Conservation (phyloP, 2,797 vertebrate genomes). For the Lagorchestes hirsutus region DNA sequence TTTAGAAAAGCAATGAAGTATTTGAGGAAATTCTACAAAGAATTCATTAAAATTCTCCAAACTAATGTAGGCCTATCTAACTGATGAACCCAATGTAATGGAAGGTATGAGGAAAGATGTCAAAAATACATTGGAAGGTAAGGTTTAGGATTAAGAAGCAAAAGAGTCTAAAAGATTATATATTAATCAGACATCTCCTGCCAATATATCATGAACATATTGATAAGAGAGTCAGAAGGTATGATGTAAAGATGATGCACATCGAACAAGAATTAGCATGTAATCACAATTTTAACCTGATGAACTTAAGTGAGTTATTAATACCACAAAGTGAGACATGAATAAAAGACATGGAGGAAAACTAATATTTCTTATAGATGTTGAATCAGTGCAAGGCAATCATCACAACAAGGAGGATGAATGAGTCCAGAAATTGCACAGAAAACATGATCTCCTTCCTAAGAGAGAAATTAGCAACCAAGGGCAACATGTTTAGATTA, state of each 20-base stretch:
- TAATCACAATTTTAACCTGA: not conserved
- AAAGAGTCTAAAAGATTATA: not conserved
- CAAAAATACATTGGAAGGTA: not conserved
- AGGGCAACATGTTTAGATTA: not conserved
- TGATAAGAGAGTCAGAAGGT: not conserved
- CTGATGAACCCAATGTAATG: not conserved
- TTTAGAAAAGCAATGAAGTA: not conserved
- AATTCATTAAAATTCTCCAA: not conserved
- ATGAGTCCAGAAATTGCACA: not conserved
- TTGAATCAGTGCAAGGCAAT: not conserved
- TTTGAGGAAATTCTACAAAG: not conserved
- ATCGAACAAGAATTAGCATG: not conserved
- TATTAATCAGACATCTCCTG: not conserved
- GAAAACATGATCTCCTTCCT: not conserved
- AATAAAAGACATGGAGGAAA: not conserved
- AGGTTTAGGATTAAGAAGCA: not conserved
- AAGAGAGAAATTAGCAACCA: not conserved
- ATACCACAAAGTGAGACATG: not conserved
- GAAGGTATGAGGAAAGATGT: not conserved
- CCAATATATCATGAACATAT: not conserved
- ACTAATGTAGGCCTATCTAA: not conserved
- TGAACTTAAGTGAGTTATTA: not conserved
- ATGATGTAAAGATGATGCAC: not conserved
- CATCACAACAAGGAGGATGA: not conserved
- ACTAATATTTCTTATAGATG: not conserved